These are phyloP conservation scores for Tragelaphus buxtoni DNA, from an alignment of 2,113 vertebrate species.

Conservation along the genomic window DNA sequence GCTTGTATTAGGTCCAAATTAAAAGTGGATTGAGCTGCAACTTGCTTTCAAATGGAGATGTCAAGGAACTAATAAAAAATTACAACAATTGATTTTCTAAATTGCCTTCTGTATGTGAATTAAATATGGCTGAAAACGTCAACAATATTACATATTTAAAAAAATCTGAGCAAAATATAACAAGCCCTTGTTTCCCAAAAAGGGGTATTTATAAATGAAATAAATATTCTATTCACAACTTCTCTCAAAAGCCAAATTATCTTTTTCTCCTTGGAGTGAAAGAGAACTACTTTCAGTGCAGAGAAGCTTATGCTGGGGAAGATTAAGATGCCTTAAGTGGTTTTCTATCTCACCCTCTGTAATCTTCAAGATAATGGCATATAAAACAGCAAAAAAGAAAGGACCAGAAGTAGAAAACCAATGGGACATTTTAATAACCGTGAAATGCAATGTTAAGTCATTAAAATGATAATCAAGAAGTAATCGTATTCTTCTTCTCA, in stretches of 20 bases:
- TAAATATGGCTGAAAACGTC: background rate
- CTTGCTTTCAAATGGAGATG: background rate
- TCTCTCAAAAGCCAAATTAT: conserved; percentile 7
- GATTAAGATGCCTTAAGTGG: background rate
- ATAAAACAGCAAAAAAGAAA: background rate
- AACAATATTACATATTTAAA: background rate
- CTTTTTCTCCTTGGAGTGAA: conserved; percentile 17
- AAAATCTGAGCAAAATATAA: background rate
- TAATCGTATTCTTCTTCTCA: background rate
- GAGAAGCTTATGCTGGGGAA: background rate
- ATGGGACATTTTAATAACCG: background rate
- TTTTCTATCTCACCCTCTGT: background rate
- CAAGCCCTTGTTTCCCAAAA: background rate
- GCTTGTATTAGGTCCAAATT: background rate
- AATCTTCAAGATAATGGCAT: conserved; percentile 6
- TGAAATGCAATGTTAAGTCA: background rate
- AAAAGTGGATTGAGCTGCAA: background rate
- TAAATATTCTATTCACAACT: background rate
- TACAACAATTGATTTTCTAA: background rate
- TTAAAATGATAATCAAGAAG: background rate
- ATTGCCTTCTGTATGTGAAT: background rate
- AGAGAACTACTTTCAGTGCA: background rate
- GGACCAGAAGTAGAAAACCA: background rate
- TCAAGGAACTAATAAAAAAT: background rate
- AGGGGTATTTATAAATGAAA: background rate